A percentile compares a stretch with the other conserved stretches of the same genome.
Conservation (phyloP, 2,113 vertebrate species). For the Sporophila hypoxantha region DNA sequence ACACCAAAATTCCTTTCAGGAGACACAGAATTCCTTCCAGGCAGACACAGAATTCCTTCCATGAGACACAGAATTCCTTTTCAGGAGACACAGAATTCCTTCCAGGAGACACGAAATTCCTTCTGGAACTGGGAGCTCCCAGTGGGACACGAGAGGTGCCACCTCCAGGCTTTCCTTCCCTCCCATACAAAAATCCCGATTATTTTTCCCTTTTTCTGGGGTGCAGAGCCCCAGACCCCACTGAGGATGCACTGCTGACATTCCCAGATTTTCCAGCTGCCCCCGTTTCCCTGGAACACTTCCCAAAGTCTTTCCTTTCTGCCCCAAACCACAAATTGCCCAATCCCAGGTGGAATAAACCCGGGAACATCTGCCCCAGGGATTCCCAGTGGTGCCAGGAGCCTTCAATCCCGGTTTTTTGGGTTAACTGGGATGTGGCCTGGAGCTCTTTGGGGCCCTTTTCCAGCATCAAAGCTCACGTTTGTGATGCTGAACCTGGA, state of each 20-base stretch:
- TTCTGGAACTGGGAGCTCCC: background rate
- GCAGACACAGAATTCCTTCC: background rate
- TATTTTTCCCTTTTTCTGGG: background rate
- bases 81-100: background rate
- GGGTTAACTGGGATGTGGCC: slow-evolving; percentile 9
- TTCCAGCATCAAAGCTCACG: slow-evolving; percentile 24
- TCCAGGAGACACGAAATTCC: background rate
- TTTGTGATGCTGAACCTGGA: slow-evolving; percentile 14
- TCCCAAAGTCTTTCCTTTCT: background rate
- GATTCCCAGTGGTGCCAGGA: background rate
- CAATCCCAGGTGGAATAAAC: background rate
- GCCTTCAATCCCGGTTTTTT: background rate
- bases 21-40: background rate
- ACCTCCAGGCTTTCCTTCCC: background rate
- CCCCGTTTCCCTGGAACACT: background rate
- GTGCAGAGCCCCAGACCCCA: background rate
- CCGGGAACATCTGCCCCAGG: background rate
- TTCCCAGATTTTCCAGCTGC: background rate
- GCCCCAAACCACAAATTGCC: background rate
- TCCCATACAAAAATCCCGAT: background rate
- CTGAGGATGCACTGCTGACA: accelerated
- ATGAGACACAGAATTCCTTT: too few relatives aligned
- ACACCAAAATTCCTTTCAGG: background rate
- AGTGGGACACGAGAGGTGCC: accelerated
- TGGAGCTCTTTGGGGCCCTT: slow-evolving; percentile 14